Percentiles rank a stretch among this genome's conserved stretches.
Conservation (phyloP, 2,797 vertebrate genomes). For the Rhodeus uyekii region DNA sequence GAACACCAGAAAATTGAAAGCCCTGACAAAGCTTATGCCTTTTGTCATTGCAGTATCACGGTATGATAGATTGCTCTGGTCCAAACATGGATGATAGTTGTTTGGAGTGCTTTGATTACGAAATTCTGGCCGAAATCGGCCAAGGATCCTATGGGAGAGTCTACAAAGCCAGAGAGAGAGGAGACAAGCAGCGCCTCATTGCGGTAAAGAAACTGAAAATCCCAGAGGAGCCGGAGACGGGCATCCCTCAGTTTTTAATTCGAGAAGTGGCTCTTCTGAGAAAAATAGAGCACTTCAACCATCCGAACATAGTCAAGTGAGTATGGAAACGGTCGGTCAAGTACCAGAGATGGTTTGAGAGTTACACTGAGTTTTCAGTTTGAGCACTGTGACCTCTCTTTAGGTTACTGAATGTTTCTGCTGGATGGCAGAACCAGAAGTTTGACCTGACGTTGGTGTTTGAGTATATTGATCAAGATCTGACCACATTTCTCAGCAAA, state of each 20-base stretch:
- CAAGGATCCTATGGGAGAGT: slow-evolving; percentile 74
- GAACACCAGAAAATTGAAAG: neutral
- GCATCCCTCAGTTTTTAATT: slow-evolving; percentile 76
- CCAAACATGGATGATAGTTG: slow-evolving; percentile 58
- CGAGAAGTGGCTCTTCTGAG: slow-evolving; percentile 79
- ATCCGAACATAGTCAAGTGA: slow-evolving; percentile 78
- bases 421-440: slow-evolving; percentile 45
- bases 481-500: slow-evolving; percentile 72
- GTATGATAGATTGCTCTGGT: neutral
- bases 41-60: neutral
- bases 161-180: slow-evolving; percentile 74
- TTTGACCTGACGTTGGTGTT: slow-evolving; percentile 76
- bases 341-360: neutral
- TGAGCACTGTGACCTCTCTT: neutral
- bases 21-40: neutral
- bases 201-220: slow-evolving; percentile 78
- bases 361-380: neutral
- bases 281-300: slow-evolving; percentile 73
- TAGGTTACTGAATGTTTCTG: slow-evolving; percentile 75
- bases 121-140: slow-evolving; percentile 74
- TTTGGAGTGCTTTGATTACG: slow-evolving; percentile 62
- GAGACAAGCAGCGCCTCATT: slow-evolving; percentile 69
- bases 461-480: slow-evolving; percentile 81
- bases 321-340: slow-evolving; percentile 5
- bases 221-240: slow-evolving; percentile 53